Evolutionary conservation across 35 echinoderm and acorn worm species (phyloP).

Genomic region (Nesometra sesokonis): DNA sequence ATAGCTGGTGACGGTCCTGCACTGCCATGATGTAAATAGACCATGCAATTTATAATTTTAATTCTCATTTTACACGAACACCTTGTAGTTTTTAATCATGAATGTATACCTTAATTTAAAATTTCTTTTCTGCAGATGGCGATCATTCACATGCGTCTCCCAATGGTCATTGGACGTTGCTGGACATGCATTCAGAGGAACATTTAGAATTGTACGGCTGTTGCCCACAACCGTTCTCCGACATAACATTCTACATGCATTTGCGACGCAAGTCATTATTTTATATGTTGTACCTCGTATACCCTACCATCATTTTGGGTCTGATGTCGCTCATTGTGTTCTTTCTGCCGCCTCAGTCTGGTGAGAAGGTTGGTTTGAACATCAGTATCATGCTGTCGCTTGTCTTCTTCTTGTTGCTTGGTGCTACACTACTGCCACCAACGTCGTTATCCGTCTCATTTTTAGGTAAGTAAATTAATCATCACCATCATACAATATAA

Average conservation of each 20-base stretch:
- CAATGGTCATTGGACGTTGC: conserved; percentile 81
- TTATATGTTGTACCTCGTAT: conserved; percentile 76
- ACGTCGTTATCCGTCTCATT: conserved; percentile 59
- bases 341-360: conserved; percentile 69
- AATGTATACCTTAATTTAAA: not conserved
- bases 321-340: conserved; percentile 63
- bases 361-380: conserved; percentile 82
- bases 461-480: conserved; percentile 37
- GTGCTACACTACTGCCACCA: conserved; percentile 67
- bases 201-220: conserved; percentile 61
- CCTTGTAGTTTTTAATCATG: not conserved
- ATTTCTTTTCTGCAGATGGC: conserved; percentile 39
- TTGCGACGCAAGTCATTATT: conserved; percentile 64
- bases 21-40: too few relatives aligned
- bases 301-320: conserved; percentile 71
- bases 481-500: too few relatives aligned
- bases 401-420: conserved; percentile 77
- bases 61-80: not conserved
- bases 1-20: too few relatives aligned
- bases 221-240: conserved; percentile 75
- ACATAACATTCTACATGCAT: conserved; percentile 48
- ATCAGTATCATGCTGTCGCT: conserved; percentile 74
- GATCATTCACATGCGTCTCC: conserved; percentile 54
- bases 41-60: too few relatives aligned
- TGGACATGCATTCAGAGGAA: conserved; percentile 48